phyloP scores from a whole-genome alignment of 2,888 invertebrate genomes.

The Unio pictorum region DNA sequence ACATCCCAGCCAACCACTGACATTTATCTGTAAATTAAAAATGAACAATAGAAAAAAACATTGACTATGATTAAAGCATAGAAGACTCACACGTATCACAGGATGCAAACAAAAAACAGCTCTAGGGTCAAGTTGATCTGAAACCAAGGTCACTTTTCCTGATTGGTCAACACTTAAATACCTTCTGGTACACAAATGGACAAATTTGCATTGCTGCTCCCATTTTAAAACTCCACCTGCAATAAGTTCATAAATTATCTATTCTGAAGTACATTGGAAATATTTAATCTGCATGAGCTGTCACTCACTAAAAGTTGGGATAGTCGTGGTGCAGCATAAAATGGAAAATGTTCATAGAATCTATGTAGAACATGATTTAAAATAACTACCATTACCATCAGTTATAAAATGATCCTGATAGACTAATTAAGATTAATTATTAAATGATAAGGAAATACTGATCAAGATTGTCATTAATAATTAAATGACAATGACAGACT shows the following conservation, averaged over 20 bases:
- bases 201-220: conserved; percentile 62
- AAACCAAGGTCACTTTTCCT: conserved; percentile 40
- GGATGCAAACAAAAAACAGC: conserved; percentile 63
- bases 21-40: background rate
- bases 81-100: conserved; percentile 55
- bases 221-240: conserved; percentile 57
- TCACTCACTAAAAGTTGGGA: no score
- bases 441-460: no score
- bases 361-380: no score
- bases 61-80: background rate
- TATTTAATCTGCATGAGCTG: no score
- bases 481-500: no score
- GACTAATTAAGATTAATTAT: no score
- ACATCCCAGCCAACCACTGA: background rate
- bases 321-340: no score
- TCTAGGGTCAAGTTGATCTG: conserved; percentile 45
- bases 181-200: conserved; percentile 59
- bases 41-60: background rate
- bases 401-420: no score
- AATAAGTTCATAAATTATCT: background rate
- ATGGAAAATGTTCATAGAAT: no score
- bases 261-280: no score
- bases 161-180: conserved; percentile 51
- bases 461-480: no score
- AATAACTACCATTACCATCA: no score